A percentile compares a stretch with the other conserved stretches of the same genome.
Conservation (phyloP, 2,888 invertebrate genomes). For the Myopa testacea region DNA sequence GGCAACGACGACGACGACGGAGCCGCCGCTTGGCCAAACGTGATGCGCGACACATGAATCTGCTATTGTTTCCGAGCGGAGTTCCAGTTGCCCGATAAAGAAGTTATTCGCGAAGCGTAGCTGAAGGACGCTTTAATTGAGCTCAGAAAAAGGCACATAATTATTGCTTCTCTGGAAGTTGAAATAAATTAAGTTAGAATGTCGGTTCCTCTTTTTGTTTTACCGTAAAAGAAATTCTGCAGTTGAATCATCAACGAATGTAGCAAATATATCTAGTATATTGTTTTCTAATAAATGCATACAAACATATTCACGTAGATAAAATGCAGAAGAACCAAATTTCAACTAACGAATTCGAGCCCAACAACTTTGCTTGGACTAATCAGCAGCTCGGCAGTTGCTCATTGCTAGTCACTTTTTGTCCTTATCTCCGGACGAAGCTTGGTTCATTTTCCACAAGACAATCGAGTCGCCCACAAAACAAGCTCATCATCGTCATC, state of each 20-base stretch:
- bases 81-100: conserved; percentile 30
- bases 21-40: conserved; percentile 29
- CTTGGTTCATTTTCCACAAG: conserved; percentile 12
- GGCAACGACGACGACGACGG: background rate
- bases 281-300: background rate
- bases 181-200: background rate
- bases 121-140: conserved; percentile 33
- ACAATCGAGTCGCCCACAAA: conserved; percentile 13
- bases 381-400: conserved; percentile 20
- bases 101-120: conserved; percentile 22
- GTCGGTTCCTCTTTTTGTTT: background rate
- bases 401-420: conserved; percentile 30
- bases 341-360: background rate
- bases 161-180: conserved; percentile 1
- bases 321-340: background rate
- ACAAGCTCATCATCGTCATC: conserved; percentile 21
- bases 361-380: background rate
- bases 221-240: background rate
- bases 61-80: conserved; percentile 36
- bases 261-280: background rate
- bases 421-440: conserved; percentile 15
- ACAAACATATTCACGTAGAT: background rate
- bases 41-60: conserved; percentile 43
- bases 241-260: background rate
- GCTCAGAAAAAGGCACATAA: conserved; percentile 17